Conservation (phyloP, 2,113 vertebrate species). For the Egretta garzetta region DNA sequence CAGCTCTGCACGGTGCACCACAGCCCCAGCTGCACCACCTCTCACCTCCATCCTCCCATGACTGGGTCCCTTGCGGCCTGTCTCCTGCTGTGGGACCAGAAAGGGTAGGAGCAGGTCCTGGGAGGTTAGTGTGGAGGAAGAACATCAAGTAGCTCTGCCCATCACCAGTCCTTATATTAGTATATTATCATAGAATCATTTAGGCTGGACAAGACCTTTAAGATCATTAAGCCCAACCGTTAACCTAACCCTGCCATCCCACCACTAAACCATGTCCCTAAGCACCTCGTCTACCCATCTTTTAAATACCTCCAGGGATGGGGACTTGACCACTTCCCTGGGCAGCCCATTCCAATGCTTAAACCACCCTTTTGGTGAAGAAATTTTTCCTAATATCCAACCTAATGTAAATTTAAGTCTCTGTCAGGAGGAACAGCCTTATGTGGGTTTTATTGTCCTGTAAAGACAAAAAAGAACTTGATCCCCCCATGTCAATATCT, state of each 20-base stretch:
- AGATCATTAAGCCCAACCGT: too few relatives aligned
- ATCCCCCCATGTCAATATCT: fast-evolving
- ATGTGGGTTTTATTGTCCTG: background rate
- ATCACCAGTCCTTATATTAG: background rate
- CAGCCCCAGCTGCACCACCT: background rate
- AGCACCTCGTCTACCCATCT: too few relatives aligned
- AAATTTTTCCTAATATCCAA: too few relatives aligned
- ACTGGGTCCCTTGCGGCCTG: background rate
- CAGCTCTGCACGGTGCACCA: fast-evolving
- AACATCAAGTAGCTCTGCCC: background rate
- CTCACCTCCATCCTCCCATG: background rate
- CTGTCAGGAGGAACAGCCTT: background rate
- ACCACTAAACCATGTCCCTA: too few relatives aligned
- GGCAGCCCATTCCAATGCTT: too few relatives aligned
- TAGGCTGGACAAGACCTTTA: too few relatives aligned
- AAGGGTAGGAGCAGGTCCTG: background rate
- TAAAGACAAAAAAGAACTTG: background rate
- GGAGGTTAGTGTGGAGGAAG: fast-evolving
- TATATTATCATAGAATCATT: background rate
- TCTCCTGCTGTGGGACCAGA: background rate
- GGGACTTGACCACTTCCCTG: too few relatives aligned
- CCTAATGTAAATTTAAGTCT: background rate
- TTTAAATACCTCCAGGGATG: too few relatives aligned
- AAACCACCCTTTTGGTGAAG: too few relatives aligned
- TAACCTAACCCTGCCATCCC: too few relatives aligned